Conservation (phyloP, 1,140 invertebrate genomes). For the Saccostrea echinata region DNA sequence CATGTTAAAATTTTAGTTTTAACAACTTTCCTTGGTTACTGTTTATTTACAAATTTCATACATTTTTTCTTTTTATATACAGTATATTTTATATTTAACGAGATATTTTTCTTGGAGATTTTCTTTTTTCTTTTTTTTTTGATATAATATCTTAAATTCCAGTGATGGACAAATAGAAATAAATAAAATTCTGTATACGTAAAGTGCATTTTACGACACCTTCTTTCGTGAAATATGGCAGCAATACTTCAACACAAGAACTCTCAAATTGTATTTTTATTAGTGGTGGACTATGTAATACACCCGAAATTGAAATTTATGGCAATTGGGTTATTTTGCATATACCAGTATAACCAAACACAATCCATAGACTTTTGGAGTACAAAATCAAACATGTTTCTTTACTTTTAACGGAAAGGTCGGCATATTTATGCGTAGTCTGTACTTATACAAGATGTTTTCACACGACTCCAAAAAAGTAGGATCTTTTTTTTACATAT, state of each 20-base stretch:
- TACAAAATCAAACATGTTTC: neutral
- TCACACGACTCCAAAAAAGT: too few species aligned
- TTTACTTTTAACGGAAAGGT: neutral
- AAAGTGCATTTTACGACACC: slow-evolving; percentile 10
- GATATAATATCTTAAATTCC: too few species aligned
- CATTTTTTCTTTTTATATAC: too few species aligned
- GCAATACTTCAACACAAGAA: neutral
- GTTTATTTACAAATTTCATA: too few species aligned
- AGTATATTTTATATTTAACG: too few species aligned
- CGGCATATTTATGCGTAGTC: neutral
- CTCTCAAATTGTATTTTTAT: neutral
- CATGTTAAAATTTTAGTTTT: too few species aligned
- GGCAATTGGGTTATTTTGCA: neutral
- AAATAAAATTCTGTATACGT: neutral
- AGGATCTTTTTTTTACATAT: too few species aligned
- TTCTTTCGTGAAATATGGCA: neutral
- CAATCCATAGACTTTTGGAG: neutral
- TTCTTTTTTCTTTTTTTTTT: too few species aligned
- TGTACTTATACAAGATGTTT: neutral
- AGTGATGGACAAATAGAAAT: too few species aligned
- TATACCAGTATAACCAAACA: neutral
- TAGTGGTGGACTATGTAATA: neutral
- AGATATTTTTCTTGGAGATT: too few species aligned
- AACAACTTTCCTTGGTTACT: too few species aligned
- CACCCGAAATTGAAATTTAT: neutral